phyloP scores from a whole-genome alignment of 2,797 vertebrate species.

The Coccyzus lansbergi region DNA sequence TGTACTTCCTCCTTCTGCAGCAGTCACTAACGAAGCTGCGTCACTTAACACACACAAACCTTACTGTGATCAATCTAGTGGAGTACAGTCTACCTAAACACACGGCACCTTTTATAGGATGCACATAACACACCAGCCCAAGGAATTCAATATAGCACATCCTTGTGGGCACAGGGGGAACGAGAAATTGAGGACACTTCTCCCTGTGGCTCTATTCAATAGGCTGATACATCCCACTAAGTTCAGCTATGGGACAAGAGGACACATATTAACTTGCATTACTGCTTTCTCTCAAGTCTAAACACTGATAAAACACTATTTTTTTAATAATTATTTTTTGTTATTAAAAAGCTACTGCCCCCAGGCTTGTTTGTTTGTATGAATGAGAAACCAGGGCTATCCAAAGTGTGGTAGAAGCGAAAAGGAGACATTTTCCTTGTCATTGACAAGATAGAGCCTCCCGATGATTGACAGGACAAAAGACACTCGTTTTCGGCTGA shows the following conservation, averaged over 20 bases:
- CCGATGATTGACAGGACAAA: conserved; percentile 61
- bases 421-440: neutral
- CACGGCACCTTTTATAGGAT: accelerated
- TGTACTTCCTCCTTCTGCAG: neutral
- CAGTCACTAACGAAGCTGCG: accelerated
- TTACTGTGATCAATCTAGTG: accelerated
- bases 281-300: neutral
- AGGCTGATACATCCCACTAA: accelerated
- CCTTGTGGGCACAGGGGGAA: accelerated
- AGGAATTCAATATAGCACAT: accelerated
- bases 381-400: neutral
- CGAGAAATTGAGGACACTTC: neutral
- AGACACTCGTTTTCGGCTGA: conserved; percentile 51
- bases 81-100: neutral
- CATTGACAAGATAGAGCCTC: conserved; percentile 52
- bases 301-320: neutral
- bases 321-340: neutral
- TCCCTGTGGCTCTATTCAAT: accelerated
- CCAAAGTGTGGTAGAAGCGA: neutral
- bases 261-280: neutral
- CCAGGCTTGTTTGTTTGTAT: neutral
- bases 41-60: accelerated
- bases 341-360: neutral
- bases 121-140: accelerated
- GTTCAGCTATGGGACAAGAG: neutral